Conservation (phyloP, 2,113 vertebrate species). For the Entosphenus tridentatus region DNA sequence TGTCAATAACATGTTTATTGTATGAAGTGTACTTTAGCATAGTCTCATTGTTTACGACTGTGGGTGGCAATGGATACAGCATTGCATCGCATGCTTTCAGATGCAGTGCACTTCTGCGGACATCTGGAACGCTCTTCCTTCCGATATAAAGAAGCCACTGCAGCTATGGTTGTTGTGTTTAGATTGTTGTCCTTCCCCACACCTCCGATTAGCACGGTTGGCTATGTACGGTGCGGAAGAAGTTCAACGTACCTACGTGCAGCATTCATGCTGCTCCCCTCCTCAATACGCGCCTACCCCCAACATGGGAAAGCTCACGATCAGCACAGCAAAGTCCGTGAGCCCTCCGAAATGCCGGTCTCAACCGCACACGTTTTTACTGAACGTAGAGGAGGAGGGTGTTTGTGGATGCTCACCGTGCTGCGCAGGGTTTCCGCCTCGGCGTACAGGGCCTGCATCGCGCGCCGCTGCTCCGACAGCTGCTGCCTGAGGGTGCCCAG, state of each 20-base stretch:
- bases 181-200: too few species aligned
- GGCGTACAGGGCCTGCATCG: slow-evolving; percentile 22
- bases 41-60: too few species aligned
- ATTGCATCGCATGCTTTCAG: too few species aligned
- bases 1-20: too few species aligned
- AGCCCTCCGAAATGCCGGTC: not conserved
- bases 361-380: not conserved
- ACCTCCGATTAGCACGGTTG: too few species aligned
- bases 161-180: too few species aligned
- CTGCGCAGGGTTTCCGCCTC: slow-evolving; percentile 17
- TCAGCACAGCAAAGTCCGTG: not conserved
- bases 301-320: not conserved
- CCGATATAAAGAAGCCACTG: too few species aligned
- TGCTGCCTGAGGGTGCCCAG: slow-evolving; percentile 16
- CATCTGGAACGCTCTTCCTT: too few species aligned
- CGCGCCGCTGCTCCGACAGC: slow-evolving; percentile 16
- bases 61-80: too few species aligned
- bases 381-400: not conserved
- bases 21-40: too few species aligned
- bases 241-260: not conserved
- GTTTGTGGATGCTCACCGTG: slow-evolving; percentile 16
- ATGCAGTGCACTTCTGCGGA: too few species aligned
- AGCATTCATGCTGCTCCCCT: not conserved
- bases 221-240: not conserved
- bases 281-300: not conserved